phyloP scores from a whole-genome alignment of 2,888 invertebrate species.

The Eupithecia inturbata region DNA sequence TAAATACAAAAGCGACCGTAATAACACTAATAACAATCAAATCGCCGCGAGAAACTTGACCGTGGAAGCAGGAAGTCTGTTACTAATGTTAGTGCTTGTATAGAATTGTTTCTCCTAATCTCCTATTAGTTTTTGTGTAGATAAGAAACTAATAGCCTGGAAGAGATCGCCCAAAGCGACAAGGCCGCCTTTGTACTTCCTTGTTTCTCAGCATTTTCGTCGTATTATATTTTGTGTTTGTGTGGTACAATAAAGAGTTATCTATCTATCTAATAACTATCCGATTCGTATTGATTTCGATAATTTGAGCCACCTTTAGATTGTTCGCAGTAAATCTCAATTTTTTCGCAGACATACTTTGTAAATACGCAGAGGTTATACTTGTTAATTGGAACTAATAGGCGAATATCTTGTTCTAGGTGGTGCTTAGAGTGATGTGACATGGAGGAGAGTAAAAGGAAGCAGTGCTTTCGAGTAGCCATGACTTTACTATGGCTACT shows the following conservation, averaged over 20 bases:
- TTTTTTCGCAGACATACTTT: too few relatives aligned
- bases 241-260: too few relatives aligned
- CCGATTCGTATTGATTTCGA: neutral
- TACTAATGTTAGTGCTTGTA: neutral
- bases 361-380: too few relatives aligned
- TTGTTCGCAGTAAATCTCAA: neutral
- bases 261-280: too few relatives aligned
- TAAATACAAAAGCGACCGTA: neutral
- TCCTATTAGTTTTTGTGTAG: neutral
- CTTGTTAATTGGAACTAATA: neutral
- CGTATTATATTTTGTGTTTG: too few relatives aligned
- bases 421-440: slow-evolving; percentile 54
- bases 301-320: neutral
- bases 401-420: slow-evolving; percentile 56
- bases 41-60: neutral
- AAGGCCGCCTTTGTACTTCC: too few relatives aligned
- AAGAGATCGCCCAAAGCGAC: too few relatives aligned
- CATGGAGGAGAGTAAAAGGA: slow-evolving; percentile 60
- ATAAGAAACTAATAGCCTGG: neutral
- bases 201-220: too few relatives aligned
- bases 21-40: neutral
- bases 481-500: slow-evolving; percentile 72
- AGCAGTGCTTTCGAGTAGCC: slow-evolving; percentile 52
- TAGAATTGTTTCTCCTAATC: neutral
- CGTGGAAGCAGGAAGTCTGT: neutral